Percentiles rank a stretch among this genome's conserved stretches.
These are phyloP conservation scores for Sinella curviseta DNA, from an alignment of 1,140 invertebrate genomes.

Conservation along the genomic window DNA sequence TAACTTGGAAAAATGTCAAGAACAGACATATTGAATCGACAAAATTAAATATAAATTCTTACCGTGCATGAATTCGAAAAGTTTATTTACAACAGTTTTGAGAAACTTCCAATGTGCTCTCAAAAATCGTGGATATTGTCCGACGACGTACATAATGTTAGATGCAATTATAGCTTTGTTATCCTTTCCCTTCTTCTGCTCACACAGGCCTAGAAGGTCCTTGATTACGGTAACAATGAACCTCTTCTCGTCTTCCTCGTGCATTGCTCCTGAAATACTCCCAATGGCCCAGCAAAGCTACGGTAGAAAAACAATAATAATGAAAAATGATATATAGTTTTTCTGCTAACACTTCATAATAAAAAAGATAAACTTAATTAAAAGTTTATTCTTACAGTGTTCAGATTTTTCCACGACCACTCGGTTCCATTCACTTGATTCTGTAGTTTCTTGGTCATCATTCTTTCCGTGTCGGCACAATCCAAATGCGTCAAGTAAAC, in stretches of 20 bases:
- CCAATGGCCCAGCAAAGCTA: constrained; percentile 98
- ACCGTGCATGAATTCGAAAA: constrained; percentile 99
- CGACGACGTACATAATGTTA: constrained; percentile 99
- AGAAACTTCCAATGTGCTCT: constrained; percentile 99
- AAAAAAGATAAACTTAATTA: no score
- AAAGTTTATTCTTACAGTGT: constrained; percentile 84
- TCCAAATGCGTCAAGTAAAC: constrained; percentile 99
- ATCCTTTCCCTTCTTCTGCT: constrained; percentile 99
- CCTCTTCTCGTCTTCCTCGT: constrained; percentile 98
- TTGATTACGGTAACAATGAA: constrained; percentile 99
- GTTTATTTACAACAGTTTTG: constrained; percentile 99
- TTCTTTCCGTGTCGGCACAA: constrained; percentile 93
- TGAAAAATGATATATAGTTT: neutral
- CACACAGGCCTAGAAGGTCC: constrained; percentile 95
- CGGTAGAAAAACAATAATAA: constrained; percentile 39
- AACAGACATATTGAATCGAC: no score
- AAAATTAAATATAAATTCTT: constrained; percentile 47
- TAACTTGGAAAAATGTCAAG: neutral
- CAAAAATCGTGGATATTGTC: constrained; percentile 98
- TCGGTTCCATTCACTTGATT: constrained; percentile 98
- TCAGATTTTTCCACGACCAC: constrained; percentile 99
- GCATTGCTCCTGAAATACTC: constrained; percentile 97
- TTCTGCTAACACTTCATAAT: no score
- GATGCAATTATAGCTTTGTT: constrained; percentile 99
- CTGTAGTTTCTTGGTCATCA: constrained; percentile 98